Evolutionary conservation across 23 tunicate genomes (phyloP), one percentile per base, ranked within the genome.

Genomic region (Trididemnum nubilum): DNA sequence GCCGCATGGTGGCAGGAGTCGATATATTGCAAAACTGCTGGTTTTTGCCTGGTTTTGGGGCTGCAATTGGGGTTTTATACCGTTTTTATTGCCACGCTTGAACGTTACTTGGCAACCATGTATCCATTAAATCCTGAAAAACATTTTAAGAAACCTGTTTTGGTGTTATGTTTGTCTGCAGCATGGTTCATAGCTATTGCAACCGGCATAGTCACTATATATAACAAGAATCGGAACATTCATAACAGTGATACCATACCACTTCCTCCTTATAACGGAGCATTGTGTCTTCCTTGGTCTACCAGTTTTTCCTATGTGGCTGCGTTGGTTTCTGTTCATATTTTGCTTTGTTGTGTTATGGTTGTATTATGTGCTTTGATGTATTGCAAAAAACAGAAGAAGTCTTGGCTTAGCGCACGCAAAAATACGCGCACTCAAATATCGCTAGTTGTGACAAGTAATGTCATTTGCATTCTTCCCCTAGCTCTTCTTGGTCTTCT

Each of bases 1-100:
- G 98, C 89, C 4, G 89, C 98, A 0, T 83, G 93, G 93, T 93
- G 98, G 98, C 87, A 93, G 33, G 86, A 88, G 51, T 93, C 98
- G 23, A 38, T 65, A 9, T 71, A 65, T 38, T 93, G 98, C 75
- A 69, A 73, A 5, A 58, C 89, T 2, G 93, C 90, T 26, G 92
- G 93, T 2, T 88, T 93, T 38, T 77, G 82, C 33, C 80, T 93
- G 19, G 87, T 90, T 22, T 51, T 88, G 78, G 98, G 98, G 2
- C 35, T 79, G 24, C 98, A 93, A 64, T 79, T 93, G 34, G 70
- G 80, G 1, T 88, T 93, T 52, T 83, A 75, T 44, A 93, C 92
- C 27, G 69, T 93, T 9, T 36, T 73, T 27, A 63, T 93, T 7
- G 91, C 87, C 36, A 76, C 98, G 1, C 79, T 93, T 26, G 98